Percentiles rank a stretch among this genome's conserved stretches.
Evolutionary conservation across 2,797 vertebrate genomes (phyloP).

Genomic region (Enteromius fasciolatus): DNA sequence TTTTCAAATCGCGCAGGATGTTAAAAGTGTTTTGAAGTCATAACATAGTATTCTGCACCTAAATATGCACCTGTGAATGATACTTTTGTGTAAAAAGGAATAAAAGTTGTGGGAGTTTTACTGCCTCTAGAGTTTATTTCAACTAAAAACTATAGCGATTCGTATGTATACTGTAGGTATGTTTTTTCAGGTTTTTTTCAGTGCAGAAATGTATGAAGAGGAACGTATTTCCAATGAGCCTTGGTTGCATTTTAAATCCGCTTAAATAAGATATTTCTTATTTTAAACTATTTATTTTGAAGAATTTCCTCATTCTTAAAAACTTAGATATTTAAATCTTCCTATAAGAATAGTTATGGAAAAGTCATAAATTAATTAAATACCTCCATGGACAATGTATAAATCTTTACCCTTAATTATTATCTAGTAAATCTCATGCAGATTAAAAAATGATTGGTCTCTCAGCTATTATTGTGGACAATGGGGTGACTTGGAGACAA

Average conservation of each 20-base stretch:
- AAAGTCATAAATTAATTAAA: background rate
- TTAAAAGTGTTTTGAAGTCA: no score
- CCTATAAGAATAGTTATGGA: background rate
- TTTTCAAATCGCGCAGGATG: no score
- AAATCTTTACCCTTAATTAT: background rate
- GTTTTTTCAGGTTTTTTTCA: no score
- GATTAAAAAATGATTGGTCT: background rate
- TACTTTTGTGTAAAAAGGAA: no score
- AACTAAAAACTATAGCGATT: no score
- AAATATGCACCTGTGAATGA: no score
- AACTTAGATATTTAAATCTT: background rate
- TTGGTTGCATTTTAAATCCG: background rate
- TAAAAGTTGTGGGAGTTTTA: no score
- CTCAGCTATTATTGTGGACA: background rate
- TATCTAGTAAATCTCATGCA: background rate
- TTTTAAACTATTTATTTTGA: background rate
- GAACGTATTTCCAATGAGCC: no score
- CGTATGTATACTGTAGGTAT: no score
- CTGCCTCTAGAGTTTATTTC: no score
- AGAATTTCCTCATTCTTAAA: background rate
- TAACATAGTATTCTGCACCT: no score
- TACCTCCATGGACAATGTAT: background rate
- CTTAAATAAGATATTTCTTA: background rate
- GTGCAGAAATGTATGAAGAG: no score
- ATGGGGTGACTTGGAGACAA: background rate